A percentile compares a stretch with the other conserved stretches of the same genome.
Conservation (phyloP, 2,888 invertebrate genomes). For the Ceramica pisi region DNA sequence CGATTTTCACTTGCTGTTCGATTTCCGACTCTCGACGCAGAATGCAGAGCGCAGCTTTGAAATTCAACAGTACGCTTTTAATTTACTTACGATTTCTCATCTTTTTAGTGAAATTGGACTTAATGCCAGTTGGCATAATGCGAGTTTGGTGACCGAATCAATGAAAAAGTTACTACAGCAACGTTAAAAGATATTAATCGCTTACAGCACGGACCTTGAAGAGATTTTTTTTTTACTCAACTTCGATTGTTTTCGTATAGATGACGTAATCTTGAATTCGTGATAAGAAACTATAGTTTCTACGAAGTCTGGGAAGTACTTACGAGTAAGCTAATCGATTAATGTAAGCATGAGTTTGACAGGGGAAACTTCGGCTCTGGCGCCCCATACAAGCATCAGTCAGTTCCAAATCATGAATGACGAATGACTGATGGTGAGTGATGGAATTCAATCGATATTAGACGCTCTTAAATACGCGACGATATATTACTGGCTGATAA, state of each 20-base stretch:
- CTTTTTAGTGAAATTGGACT: not conserved
- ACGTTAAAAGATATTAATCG: not conserved
- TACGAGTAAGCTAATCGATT: not conserved
- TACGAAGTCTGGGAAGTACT: not conserved
- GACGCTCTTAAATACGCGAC: too few species aligned
- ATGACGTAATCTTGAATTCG: constrained; percentile 19
- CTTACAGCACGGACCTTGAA: not conserved
- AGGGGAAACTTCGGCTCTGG: not conserved
- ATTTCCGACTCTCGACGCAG: too few species aligned
- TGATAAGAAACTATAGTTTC: constrained; percentile 17
- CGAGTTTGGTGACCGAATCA: not conserved
- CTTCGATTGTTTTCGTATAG: constrained; percentile 12
- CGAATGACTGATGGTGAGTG: too few species aligned
- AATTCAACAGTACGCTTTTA: too few species aligned
- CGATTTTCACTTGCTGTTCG: too few species aligned
- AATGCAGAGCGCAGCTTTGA: too few species aligned
- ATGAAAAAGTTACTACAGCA: not conserved
- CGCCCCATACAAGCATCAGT: too few species aligned
- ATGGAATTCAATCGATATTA: too few species aligned
- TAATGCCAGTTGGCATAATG: too few species aligned
- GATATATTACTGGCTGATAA: too few species aligned
- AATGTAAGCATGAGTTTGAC: not conserved
- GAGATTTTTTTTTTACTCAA: not conserved
- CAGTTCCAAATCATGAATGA: too few species aligned
- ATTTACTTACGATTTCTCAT: not conserved